phyloP scores from a whole-genome alignment of 2,888 invertebrate genomes.

The Pyrrhia umbra region DNA sequence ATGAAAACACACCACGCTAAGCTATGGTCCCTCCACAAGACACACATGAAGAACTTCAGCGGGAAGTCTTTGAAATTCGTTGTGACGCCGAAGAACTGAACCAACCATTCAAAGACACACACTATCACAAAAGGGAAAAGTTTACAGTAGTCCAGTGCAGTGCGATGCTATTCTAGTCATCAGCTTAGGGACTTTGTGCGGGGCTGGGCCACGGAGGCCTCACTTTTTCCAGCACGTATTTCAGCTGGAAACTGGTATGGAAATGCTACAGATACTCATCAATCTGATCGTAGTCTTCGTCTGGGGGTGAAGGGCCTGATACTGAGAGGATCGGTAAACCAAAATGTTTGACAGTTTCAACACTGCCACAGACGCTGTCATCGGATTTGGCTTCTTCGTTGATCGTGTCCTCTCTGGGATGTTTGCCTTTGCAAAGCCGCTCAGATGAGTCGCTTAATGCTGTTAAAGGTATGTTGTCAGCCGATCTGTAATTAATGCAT shows the following conservation, averaged over 20 bases:
- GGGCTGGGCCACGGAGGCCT: constrained; percentile 85
- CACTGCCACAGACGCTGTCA: constrained; percentile 80
- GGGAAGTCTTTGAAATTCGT: constrained; percentile 76
- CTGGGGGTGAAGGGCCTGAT: constrained; percentile 95
- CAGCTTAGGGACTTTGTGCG: constrained; percentile 82
- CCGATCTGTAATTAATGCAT: constrained; percentile 76
- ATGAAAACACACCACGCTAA: constrained; percentile 79
- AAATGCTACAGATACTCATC: constrained; percentile 92
- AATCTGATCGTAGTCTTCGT: constrained; percentile 91
- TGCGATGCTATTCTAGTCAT: constrained; percentile 68
- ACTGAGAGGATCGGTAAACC: constrained; percentile 94
- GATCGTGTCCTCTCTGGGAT: constrained; percentile 84
- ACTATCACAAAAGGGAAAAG: constrained; percentile 68
- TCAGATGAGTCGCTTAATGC: constrained; percentile 88
- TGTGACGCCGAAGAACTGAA: constrained; percentile 69
- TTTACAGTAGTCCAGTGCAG: constrained; percentile 72
- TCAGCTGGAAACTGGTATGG: constrained; percentile 87
- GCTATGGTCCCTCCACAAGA: constrained; percentile 86
- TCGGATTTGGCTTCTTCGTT: constrained; percentile 87
- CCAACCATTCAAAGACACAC: constrained; percentile 62
- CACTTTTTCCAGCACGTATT: constrained; percentile 87
- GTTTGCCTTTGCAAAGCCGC: constrained; percentile 85
- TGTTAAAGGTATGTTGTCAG: constrained; percentile 86
- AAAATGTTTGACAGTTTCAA: constrained; percentile 91
- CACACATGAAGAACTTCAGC: constrained; percentile 73